Percentiles rank a stretch among this genome's conserved stretches.
phyloP scores from a whole-genome alignment of 2,797 vertebrate species.

The Margarornis squamiger region DNA sequence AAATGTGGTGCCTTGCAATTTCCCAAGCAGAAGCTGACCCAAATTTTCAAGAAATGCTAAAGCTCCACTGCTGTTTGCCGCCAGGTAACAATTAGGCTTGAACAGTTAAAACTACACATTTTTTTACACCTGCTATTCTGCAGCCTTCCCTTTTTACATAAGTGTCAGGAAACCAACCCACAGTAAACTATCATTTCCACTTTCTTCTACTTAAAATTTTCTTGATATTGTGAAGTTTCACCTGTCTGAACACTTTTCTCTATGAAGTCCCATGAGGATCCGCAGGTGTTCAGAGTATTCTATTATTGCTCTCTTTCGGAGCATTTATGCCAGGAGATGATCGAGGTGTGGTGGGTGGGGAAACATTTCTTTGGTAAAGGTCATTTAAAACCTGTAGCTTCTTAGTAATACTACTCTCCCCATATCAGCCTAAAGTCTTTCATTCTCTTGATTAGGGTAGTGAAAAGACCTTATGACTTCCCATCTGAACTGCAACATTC shows the following conservation, averaged over 20 bases:
- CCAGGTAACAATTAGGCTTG: background rate
- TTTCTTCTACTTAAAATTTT: background rate
- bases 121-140: background rate
- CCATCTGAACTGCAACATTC: background rate
- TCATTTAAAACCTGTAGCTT: background rate
- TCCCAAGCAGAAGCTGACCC: background rate
- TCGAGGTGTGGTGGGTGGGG: too few relatives aligned
- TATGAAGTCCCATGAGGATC: background rate
- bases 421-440: background rate
- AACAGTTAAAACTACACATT: background rate
- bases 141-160: background rate
- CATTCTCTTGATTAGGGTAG: background rate
- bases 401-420: background rate
- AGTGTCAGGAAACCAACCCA: background rate
- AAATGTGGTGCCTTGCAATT: accelerated
- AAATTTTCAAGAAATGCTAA: background rate
- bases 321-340: background rate
- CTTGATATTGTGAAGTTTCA: background rate
- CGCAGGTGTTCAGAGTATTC: background rate
- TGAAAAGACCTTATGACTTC: background rate
- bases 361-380: background rate
- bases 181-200: accelerated
- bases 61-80: background rate
- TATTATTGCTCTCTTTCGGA: background rate
- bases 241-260: background rate